Base-by-base conservation (phyloP, 1,140 invertebrate species). In the Pentalonia nigronervosa region DNA sequence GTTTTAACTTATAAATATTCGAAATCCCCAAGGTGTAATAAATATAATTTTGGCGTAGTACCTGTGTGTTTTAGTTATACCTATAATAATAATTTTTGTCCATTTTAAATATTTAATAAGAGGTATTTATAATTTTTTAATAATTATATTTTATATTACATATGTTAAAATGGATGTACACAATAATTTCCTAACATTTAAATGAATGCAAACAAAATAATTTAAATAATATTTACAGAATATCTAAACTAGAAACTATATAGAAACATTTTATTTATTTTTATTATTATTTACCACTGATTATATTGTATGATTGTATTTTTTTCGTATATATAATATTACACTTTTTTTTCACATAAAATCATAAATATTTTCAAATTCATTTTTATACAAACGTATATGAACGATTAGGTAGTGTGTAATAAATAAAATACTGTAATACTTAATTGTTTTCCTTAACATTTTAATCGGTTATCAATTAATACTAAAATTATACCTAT, bases 31-130 rank as follows among this genome's bases (percentile, higher is more conserved):
- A 53, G 86, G 47, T 47, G 86, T 21, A 23, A 14, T 23, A 36
- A 89, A 89, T 56, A 89, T 53, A 53, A 89, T 89, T 89, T 53
- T n/a, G 20, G 23, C 20, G 34, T 53, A 89, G 50, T 67, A 76
- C n/a, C 60, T 1, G 14, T n/a, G 30, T n/a, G 50, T 53, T 20
- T 50, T 4, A 14, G 47, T 9, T 14, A 11, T 60, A 14, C 30
- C 30, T 3, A 30, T 7, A n/a, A 76, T 20, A 14, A n/a, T 14
- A n/a, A 76, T 76, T 76, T 76, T 17, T 76, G n/a, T 76, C 0
- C 30, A 76, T 0, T 76, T 76, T 76, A 34, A 76, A n/a, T n/a
- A 67, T 76, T n/a, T 76, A 17, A n/a, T 76, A 17, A 76, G 1
- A 41, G 41, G 41, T 41, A 41, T 41, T n/a, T n/a, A n/a, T n/a